phyloP scores from a whole-genome alignment of 2,113 vertebrate genomes.

The Petrocephalus microphthalmus region DNA sequence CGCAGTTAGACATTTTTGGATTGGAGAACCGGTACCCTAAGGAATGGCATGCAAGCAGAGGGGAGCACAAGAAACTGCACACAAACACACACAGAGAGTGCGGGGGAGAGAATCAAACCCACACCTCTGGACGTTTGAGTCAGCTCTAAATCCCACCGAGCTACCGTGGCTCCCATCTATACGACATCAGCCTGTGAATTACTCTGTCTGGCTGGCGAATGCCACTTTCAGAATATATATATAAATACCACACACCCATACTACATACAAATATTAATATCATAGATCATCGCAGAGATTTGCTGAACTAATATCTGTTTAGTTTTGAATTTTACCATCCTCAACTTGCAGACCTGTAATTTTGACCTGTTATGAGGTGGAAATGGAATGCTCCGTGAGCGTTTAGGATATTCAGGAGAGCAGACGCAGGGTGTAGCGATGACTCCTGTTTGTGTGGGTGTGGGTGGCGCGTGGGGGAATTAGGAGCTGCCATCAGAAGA shows the following conservation, averaged over 20 bases:
- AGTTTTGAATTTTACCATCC: not conserved
- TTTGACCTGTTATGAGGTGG: not conserved
- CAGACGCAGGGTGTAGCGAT: not conserved
- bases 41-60: not conserved
- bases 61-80: not conserved
- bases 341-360: not conserved
- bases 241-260: not conserved
- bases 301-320: not conserved
- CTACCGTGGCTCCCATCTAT: not conserved
- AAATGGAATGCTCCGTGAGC: not conserved
- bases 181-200: not conserved
- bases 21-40: not conserved
- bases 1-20: not conserved
- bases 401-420: not conserved
- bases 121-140: constrained; percentile 1
- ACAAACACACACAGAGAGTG: not conserved
- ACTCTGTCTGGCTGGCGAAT: not conserved
- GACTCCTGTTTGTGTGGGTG: not conserved
- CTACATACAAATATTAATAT: not conserved
- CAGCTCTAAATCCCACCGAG: not conserved
- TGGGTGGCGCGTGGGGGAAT: not conserved
- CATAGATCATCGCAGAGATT: not conserved
- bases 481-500: not conserved
- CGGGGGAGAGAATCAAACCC: not conserved
- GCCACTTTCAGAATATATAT: not conserved